These are phyloP conservation scores for Sarcophaga peregrina DNA, from an alignment of 1,140 invertebrate species.

Conservation along the genomic window DNA sequence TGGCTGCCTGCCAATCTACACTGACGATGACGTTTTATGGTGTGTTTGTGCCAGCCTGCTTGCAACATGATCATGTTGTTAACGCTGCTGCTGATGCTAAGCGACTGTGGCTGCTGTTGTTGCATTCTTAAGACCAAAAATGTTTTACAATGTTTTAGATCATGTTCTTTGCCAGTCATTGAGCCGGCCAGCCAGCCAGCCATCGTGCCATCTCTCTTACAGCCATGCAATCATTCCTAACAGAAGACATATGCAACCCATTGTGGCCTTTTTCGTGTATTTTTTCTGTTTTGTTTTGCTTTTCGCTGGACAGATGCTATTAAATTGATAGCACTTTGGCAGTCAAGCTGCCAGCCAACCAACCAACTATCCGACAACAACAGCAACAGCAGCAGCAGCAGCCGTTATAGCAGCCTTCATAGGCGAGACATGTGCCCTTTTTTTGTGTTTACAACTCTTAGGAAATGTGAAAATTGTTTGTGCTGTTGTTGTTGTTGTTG, in stretches of 20 bases:
- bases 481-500: not conserved
- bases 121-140: conserved; percentile 19
- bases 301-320: conserved; percentile 32
- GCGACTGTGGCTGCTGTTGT: not conserved
- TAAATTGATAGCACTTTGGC: conserved; percentile 37
- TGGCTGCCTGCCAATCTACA: not conserved
- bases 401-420: not conserved
- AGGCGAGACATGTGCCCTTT: conserved; percentile 26
- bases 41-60: no score
- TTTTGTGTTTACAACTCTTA: conserved; percentile 32
- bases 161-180: conserved; percentile 2
- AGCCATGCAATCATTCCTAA: not conserved
- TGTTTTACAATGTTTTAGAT: conserved; percentile 27
- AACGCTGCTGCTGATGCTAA: not conserved
- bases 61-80: not conserved
- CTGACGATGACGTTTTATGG: no score
- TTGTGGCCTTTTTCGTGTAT: conserved; percentile 13
- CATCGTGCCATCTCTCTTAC: not conserved
- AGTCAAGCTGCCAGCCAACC: not conserved
- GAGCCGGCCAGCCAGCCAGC: not conserved
- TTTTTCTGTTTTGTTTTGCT: conserved; percentile 2
- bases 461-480: conserved; percentile 18
- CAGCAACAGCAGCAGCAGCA: not conserved
- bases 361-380: not conserved
- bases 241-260: no score